Evolutionary conservation across 2,888 invertebrate genomes (phyloP), one percentile per base, ranked within the genome.

Genomic region (Euzophera pinguis): DNA sequence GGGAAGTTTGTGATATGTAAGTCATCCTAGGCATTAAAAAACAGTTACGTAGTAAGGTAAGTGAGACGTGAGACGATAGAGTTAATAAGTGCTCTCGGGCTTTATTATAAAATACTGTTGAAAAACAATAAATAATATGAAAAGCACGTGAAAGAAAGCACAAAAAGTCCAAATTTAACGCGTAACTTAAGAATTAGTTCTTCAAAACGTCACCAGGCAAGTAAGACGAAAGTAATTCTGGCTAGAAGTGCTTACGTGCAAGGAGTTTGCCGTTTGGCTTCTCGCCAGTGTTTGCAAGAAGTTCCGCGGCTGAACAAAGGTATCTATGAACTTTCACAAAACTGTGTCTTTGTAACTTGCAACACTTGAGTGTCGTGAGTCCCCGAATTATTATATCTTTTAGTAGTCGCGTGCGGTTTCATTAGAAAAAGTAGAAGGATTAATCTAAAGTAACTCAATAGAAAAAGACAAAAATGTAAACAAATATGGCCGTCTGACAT

Each of bases 221-320:
- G 29, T 29, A 43, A 43, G 43, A 22, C 35, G 60, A 65, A 70
- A 74, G 70, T 69, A 59, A 69, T 75, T 71, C 39, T 67, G 56
- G 64, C 66, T 64, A 65, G 73, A 75, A 76, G 66, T 73, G 73
- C 73, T 73, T 71, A 76, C 68, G 71, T 73, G 79, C 69, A 71
- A 64, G 57, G 69, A 63, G 61, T 80, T 74, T 63, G 64, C 62
- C 61, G 62, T 56, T 69, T 84, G 82, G 82, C 81, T 55, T 54
- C 52, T 48, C 62, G 81, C 84, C 84, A 84, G 73, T 76, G 76
- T 82, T 81, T 76, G 78, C 67, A 67, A 71, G 75, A 77, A 81
- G 68, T 81, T 78, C 56, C 61, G 59, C 56, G 62, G 62, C 39
- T 64, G 59, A 68, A 67, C 69, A 68, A 69, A 74, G 69, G 74